Evolutionary conservation across 1,140 invertebrate species (phyloP).

Genomic region (Spodoptera frugiperda): DNA sequence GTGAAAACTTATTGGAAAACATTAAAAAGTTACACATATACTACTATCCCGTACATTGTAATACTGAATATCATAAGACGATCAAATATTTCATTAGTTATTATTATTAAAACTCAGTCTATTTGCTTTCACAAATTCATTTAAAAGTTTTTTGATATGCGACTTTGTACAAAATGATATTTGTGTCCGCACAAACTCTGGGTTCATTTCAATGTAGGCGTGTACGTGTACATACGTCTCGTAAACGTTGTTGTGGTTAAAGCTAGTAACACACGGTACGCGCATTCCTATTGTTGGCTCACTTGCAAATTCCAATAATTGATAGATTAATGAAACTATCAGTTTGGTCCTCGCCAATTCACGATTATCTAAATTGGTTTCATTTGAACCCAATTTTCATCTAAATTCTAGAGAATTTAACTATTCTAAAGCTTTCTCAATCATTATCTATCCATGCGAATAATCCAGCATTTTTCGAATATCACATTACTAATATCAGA

Average conservation of each 20-base stretch:
- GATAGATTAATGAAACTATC: conserved; percentile 18
- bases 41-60: conserved; percentile 49
- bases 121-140: conserved; percentile 52
- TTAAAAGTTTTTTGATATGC: conserved; percentile 60
- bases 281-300: not conserved
- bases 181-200: conserved; percentile 34
- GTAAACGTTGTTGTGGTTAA: conserved; percentile 28
- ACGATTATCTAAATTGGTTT: not conserved
- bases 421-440: not conserved
- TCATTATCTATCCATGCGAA: not conserved
- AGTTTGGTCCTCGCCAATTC: conserved; percentile 24
- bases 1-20: conserved; percentile 40
- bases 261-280: conserved; percentile 1
- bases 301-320: conserved; percentile 8
- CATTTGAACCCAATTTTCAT: not conserved
- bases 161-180: conserved; percentile 47
- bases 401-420: not conserved
- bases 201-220: conserved; percentile 10
- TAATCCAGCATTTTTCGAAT: not conserved
- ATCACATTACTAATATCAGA: not conserved
- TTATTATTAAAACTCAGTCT: conserved; percentile 58
- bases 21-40: conserved; percentile 38
- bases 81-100: conserved; percentile 40
- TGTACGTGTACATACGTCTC: not conserved
- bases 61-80: conserved; percentile 58